Evolutionary conservation across 2,113 vertebrate species (phyloP).

Genomic region (Coracopsis vasa): DNA sequence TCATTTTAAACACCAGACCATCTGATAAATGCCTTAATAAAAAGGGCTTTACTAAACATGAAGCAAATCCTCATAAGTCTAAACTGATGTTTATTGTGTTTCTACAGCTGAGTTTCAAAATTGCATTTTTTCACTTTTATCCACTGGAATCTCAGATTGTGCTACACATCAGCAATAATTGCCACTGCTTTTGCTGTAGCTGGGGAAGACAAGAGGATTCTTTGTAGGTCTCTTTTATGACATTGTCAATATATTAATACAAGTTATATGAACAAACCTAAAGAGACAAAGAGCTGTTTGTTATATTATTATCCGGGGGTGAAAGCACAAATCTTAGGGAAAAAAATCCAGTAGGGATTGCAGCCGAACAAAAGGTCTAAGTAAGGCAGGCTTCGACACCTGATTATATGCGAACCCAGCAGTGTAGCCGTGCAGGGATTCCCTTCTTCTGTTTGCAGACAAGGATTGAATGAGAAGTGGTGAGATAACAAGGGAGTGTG

Average conservation of each 20-base stretch:
- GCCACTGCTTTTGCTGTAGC: not conserved
- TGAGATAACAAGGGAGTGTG: constrained; percentile 15
- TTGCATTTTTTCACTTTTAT: constrained; percentile 17
- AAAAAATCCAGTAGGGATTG: not conserved
- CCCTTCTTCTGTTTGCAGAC: constrained; percentile 39
- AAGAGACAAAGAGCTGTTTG: constrained; percentile 49
- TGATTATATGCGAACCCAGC: constrained; percentile 22
- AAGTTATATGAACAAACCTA: constrained; percentile 39
- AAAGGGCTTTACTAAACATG: not conserved
- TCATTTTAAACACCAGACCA: not conserved
- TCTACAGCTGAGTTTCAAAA: not conserved
- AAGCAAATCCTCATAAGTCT: not conserved
- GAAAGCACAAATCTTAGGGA: not conserved
- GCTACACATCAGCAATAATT: not conserved
- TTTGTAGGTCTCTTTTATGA: constrained; percentile 44
- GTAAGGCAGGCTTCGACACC: not conserved
- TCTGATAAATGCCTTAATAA: not conserved
- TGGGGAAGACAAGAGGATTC: constrained; percentile 14
- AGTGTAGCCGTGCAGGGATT: not conserved
- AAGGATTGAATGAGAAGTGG: constrained; percentile 10
- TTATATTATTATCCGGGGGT: not conserved
- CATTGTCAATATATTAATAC: constrained; percentile 36
- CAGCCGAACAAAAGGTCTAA: constrained; percentile 20
- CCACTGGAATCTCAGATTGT: not conserved
- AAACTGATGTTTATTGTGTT: not conserved